Base-by-base conservation (phyloP, 2,797 vertebrate genomes). In the Lindbergichthys nudifrons region DNA sequence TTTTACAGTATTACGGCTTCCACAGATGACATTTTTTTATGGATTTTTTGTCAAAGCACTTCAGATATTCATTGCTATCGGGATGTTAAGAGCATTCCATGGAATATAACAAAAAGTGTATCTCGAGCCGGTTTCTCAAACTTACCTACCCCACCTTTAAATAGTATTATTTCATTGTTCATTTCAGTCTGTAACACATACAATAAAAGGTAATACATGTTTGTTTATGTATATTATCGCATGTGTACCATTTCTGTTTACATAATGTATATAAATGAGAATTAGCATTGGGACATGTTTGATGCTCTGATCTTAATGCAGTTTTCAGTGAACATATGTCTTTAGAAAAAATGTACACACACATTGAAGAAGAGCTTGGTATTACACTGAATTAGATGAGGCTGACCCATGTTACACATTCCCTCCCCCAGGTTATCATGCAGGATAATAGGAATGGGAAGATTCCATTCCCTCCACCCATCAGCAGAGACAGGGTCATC, bases 401-500 rank as follows among this genome's bases (percentile, higher is more conserved):
- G 41, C 26, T 54, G 36, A 56, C 26, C 43, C 32, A 6, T 73
- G 11, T 41, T 7, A 13, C 54, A 39, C n/a, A 12, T 43, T 73
- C 15, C 21, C 15, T 21, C 48, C 13, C 58, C 13, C 61, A 79
- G 80, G 79, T 81, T 26, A 52, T 16, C 59, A 84, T 82, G 79
- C 75, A 91, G 67, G 32, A 47, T 8, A 94, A 94, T 94, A 88
- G 83, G 74, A 88, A 92, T 43, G 90, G 74, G 59, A 85, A 89
- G 68, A 91, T 87, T 79, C 83, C 87, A 46, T 88, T 94, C 58
- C 75, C 86, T 21, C 88, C 93, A 0, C 93, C 94, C 1, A 93
- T 97, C 77, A 95, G 93, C 21, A 95, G 88, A 67, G 94, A 96
- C 90, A 94, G 96, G 65, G 70, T 95, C 84, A 95, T 98, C 77